A percentile compares a stretch with the other conserved stretches of the same genome.
Evolutionary conservation across 2,888 invertebrate genomes (phyloP).

Genomic region (Scaptomyza cyrtandrae): DNA sequence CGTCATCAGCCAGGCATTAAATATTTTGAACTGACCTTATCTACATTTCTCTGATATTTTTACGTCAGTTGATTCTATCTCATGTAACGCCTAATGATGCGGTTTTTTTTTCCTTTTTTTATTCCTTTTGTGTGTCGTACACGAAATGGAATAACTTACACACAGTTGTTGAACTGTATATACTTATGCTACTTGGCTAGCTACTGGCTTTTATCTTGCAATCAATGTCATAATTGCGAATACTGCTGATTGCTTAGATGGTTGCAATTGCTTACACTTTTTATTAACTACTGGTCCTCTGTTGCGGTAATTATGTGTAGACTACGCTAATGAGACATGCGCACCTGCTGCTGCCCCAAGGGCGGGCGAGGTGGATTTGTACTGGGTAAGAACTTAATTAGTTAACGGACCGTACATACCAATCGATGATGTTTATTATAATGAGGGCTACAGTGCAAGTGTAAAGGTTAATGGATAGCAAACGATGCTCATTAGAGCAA

Average conservation of each 20-base stretch:
- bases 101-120: conserved; percentile 13
- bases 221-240: conserved; percentile 67
- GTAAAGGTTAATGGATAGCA: conserved; percentile 62
- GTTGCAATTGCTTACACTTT: conserved; percentile 27
- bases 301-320: conserved; percentile 57
- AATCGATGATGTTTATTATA: conserved; percentile 54
- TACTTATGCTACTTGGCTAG: neutral
- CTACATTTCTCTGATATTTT: neutral
- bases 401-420: conserved; percentile 43
- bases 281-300: conserved; percentile 7
- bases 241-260: conserved; percentile 51
- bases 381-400: conserved; percentile 59
- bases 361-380: conserved; percentile 2
- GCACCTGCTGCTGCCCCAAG: conserved; percentile 32
- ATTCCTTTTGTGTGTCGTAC: conserved; percentile 47
- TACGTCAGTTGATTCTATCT: neutral
- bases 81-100: conserved; percentile 38
- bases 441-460: conserved; percentile 56
- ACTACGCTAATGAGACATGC: conserved; percentile 59
- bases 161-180: neutral
- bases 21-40: too few species aligned
- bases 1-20: too few species aligned
- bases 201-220: conserved; percentile 51
- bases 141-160: conserved; percentile 8
- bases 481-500: conserved; percentile 53